These are phyloP conservation scores for Mechanitis messenoides DNA, from an alignment of 2,888 invertebrate genomes.

Conservation along the genomic window DNA sequence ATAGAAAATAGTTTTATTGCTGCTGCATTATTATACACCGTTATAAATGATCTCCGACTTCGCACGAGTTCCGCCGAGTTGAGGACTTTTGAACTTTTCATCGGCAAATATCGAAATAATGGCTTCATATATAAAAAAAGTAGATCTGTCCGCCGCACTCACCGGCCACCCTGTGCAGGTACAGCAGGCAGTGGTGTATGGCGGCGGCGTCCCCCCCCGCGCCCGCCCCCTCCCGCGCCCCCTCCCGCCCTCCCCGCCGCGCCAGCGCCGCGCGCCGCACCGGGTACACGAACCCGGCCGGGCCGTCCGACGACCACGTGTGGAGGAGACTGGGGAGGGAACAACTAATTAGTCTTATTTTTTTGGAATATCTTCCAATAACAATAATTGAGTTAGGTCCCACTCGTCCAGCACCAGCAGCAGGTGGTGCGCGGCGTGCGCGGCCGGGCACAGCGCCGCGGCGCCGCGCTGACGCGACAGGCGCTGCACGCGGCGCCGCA, in stretches of 20 bases:
- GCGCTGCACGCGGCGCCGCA: constrained; percentile 40
- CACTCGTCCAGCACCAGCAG: constrained; percentile 61
- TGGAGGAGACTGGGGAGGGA: constrained; percentile 40
- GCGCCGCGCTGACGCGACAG: constrained; percentile 36
- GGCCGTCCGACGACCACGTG: constrained; percentile 46
- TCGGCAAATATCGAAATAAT: no score
- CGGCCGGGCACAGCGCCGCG: constrained; percentile 44
- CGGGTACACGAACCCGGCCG: constrained; percentile 55
- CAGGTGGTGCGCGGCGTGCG: constrained; percentile 61
- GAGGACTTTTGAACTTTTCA: no score
- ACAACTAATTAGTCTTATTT: not conserved
- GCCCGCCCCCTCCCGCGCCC: constrained; percentile 40
- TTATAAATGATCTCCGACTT: no score
- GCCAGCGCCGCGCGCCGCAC: constrained; percentile 44
- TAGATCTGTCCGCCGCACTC: constrained; percentile 7
- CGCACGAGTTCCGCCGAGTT: no score
- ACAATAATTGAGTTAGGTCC: constrained; percentile 14
- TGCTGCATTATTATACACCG: no score
- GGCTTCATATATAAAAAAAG: no score
- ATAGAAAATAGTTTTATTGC: constrained; percentile 16
- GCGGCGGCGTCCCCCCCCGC: constrained; percentile 57
- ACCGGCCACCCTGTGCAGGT: constrained; percentile 54
- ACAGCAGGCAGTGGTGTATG: constrained; percentile 47
- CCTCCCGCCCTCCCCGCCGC: constrained; percentile 47
- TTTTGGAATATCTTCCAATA: not conserved